phyloP scores from a whole-genome alignment of 2,113 vertebrate genomes.

The Istiophorus platypterus region DNA sequence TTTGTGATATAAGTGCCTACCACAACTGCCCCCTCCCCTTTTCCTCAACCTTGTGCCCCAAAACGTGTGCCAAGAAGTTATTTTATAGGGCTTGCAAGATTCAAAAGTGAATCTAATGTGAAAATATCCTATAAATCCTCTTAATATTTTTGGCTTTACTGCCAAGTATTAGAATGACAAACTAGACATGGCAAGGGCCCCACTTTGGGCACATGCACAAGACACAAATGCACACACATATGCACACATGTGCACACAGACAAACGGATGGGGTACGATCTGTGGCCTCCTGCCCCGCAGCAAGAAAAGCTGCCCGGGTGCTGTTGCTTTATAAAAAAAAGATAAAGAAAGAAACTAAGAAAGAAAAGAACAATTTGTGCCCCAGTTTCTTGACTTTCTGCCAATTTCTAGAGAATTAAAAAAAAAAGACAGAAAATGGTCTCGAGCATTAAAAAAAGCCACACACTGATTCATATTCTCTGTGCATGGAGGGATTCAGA shows the following conservation, averaged over 20 bases:
- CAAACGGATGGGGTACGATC: conserved; percentile 49
- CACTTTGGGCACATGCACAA: conserved; percentile 18
- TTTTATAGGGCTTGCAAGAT: conserved; percentile 35
- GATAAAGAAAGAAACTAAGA: conserved; percentile 38
- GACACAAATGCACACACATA: conserved; percentile 31
- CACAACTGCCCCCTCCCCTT: neutral
- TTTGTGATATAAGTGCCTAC: neutral
- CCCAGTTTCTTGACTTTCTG: conserved; percentile 66
- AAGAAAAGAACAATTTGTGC: conserved; percentile 71
- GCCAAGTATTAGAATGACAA: conserved; percentile 63
- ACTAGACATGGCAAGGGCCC: conserved; percentile 26
- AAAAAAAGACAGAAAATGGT: conserved; percentile 53
- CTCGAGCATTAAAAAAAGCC: conserved; percentile 61
- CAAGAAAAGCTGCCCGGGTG: conserved; percentile 53
- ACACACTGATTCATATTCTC: conserved; percentile 66
- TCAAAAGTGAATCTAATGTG: conserved; percentile 44
- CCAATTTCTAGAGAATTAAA: conserved; percentile 55
- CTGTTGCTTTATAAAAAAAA: conserved; percentile 60
- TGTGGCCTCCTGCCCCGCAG: conserved; percentile 50
- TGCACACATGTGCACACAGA: neutral
- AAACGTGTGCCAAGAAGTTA: conserved; percentile 34
- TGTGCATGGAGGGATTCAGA: conserved; percentile 46
- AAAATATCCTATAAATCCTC: conserved; percentile 57
- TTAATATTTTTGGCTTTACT: conserved; percentile 56
- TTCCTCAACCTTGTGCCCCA: neutral